A percentile compares a stretch with the other conserved stretches of the same genome.
Conservation (phyloP, 2,113 vertebrate species). For the Notothenia coriiceps region DNA sequence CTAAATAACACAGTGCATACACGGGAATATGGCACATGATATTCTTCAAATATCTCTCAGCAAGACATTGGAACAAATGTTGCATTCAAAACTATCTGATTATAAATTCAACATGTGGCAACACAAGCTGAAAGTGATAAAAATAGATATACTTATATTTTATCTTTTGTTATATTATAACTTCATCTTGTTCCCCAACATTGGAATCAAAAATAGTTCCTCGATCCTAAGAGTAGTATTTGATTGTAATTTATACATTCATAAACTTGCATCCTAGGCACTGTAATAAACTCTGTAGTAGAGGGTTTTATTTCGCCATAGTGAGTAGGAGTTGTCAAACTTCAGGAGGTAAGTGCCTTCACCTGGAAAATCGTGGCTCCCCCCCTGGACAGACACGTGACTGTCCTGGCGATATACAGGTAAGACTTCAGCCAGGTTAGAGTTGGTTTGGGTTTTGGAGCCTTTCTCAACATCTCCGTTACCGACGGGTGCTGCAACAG, state of each 20-base stretch:
- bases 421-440: conserved; percentile 91
- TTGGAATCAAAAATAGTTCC: conserved; percentile 80
- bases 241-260: conserved; percentile 70
- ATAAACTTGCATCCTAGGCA: conserved; percentile 75
- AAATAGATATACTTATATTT: conserved; percentile 75
- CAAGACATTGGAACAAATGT: conserved; percentile 47
- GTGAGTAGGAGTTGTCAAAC: conserved; percentile 98
- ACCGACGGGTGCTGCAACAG: conserved; percentile 85
- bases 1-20: conserved; percentile 65
- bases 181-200: conserved; percentile 31
- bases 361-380: conserved; percentile 95
- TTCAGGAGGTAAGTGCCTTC: conserved; percentile 97
- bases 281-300: conserved; percentile 97
- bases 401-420: conserved; percentile 96
- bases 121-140: conserved; percentile 65
- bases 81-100: conserved; percentile 37
- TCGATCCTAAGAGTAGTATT: conserved; percentile 62
- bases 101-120: conserved; percentile 36
- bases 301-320: conserved; percentile 97
- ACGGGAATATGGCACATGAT: conserved; percentile 60
- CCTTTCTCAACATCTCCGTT: conserved; percentile 95
- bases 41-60: conserved; percentile 56
- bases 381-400: conserved; percentile 91
- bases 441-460: conserved; percentile 86
- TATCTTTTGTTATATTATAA: conserved; percentile 56